These are phyloP conservation scores for Sceloporus tristichus DNA, from an alignment of 2,113 vertebrate genomes.

Conservation along the genomic window DNA sequence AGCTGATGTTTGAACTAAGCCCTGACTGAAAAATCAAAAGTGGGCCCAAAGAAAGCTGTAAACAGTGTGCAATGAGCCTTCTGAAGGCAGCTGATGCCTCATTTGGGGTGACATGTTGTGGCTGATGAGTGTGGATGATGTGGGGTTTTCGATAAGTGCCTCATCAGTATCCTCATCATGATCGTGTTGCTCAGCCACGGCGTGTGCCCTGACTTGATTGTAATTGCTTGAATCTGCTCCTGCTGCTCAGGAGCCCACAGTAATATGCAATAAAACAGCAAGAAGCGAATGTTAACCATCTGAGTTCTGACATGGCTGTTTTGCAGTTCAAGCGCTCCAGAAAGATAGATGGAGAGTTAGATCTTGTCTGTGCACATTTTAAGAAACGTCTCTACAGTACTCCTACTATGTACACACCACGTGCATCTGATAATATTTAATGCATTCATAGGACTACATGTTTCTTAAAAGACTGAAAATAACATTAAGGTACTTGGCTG, in stretches of 20 bases:
- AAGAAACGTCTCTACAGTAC: constrained; percentile 59
- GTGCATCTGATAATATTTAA: not conserved
- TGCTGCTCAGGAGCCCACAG: constrained; percentile 92
- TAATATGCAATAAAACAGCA: constrained; percentile 98
- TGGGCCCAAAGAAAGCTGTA: constrained; percentile 92
- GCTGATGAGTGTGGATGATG: constrained; percentile 91
- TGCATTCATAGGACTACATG: not conserved
- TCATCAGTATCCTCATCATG: constrained; percentile 99
- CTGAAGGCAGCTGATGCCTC: constrained; percentile 86
- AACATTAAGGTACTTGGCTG: not conserved
- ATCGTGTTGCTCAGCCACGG: constrained; percentile 93
- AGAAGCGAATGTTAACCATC: constrained; percentile 91
- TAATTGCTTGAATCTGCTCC: constrained; percentile 99
- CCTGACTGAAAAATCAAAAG: constrained; percentile 86
- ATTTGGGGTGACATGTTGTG: constrained; percentile 89
- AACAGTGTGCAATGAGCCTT: constrained; percentile 87
- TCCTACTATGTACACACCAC: constrained; percentile 41
- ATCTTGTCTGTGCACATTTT: constrained; percentile 62
- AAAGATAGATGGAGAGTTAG: constrained; percentile 58
- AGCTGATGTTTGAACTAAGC: constrained; percentile 84
- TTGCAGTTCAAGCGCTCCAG: constrained; percentile 84
- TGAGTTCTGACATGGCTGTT: constrained; percentile 84
- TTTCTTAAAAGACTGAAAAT: constrained; percentile 10
- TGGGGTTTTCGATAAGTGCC: constrained; percentile 98
- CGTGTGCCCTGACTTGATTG: constrained; percentile 99